A percentile compares a stretch with the other conserved stretches of the same genome.
Evolutionary conservation across 1,140 invertebrate genomes (phyloP).

Genomic region (Stegodyphus mimosarum): DNA sequence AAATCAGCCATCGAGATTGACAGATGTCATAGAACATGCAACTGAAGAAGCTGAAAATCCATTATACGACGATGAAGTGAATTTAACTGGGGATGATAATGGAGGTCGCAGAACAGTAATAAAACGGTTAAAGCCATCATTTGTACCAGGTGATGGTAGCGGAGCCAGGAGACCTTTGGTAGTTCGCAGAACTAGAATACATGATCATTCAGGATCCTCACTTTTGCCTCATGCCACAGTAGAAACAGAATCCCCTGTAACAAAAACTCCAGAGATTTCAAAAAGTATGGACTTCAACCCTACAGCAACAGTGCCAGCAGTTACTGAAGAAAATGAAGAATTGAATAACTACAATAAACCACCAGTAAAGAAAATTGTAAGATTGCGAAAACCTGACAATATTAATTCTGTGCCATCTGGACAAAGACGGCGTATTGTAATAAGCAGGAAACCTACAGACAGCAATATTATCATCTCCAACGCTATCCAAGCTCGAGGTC

Average conservation of each 20-base stretch:
- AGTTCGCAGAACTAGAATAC: conserved; percentile 43
- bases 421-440: conserved; percentile 30
- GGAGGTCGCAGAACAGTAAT: conserved; percentile 24
- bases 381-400: conserved; percentile 50
- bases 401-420: neutral
- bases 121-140: conserved; percentile 35
- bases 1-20: neutral
- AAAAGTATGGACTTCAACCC: neutral
- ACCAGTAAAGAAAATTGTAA: conserved; percentile 48
- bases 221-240: neutral
- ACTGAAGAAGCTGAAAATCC: neutral
- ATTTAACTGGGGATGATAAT: neutral
- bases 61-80: neutral
- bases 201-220: neutral
- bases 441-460: conserved; percentile 32
- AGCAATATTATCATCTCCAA: neutral
- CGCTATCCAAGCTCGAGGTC: conserved; percentile 41
- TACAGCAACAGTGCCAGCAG: neutral
- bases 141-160: conserved; percentile 50
- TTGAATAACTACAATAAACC: neutral
- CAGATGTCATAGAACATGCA: neutral
- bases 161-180: conserved; percentile 37
- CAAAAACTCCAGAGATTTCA: neutral
- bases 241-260: neutral
- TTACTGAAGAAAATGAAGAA: conserved; percentile 4